Base-by-base conservation (phyloP, 53 echinoderm and acorn worm genomes). In the Glandiceps talaboti region DNA sequence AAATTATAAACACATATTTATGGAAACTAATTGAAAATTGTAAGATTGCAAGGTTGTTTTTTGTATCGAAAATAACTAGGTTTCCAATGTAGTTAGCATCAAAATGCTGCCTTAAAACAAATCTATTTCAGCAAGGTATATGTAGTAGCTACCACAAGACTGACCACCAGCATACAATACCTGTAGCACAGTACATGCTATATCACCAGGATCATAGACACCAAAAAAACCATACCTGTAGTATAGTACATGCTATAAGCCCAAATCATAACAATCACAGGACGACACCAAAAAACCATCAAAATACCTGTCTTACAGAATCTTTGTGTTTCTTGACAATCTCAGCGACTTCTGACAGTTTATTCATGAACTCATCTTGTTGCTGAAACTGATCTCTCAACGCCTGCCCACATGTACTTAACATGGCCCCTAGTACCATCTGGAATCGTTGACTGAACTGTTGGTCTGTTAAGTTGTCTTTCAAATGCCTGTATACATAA, bases 381-480 rank as follows among this genome's bases (percentile, higher is more conserved):
- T 93, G 83, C 10, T 88, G 77, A 77, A 97, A 89, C 86, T 97
- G 93, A 14, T 87, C 85, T 25, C 99, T 81, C 28, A 97, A 78
- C n/a, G 89, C 89, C 27, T 89, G 82, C 1, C 93, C 91, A 76
- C 99, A 93, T 28, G 89, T 74, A 28, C 93, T 91, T 73, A 99
- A 86, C 0, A 93, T 75, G 0, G 99, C 99, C 28, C 99, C 94
- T 28, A 99, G 33, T 25, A 94, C 89, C 90, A 99, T 89, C 88
- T 91, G 89, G 1, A 93, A 87, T 6, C 99, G 83, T 77, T 91
- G 93, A 26, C 89, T 93, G 83, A 91, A 99, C 86, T 99, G 93
- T 45, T 91, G 85, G 29, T 99, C 99, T 31, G 90, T 89, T 29
- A 94, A 83, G 31, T 88, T 91, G 33, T 99, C 99, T 73, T 92